phyloP scores from a whole-genome alignment of 2,888 invertebrate genomes.

The Schizaphis graminum region DNA sequence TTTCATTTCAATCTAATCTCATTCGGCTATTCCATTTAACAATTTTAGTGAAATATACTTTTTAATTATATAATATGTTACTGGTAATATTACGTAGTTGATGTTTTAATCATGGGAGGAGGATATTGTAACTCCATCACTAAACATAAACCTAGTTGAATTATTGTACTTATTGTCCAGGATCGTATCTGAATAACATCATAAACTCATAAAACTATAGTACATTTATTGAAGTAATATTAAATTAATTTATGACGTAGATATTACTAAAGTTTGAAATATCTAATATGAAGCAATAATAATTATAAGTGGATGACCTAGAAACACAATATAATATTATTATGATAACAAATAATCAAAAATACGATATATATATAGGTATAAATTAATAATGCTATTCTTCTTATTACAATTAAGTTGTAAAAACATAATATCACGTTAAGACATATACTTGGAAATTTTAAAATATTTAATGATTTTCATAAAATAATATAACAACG shows the following conservation, averaged over 20 bases:
- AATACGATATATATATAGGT: not conserved
- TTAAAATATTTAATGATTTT: not conserved
- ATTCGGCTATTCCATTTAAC: not conserved
- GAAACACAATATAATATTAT: not conserved
- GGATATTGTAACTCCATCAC: not conserved
- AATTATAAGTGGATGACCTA: not conserved
- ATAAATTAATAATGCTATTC: not conserved
- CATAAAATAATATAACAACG: not conserved
- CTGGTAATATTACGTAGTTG: not conserved
- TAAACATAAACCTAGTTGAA: not conserved
- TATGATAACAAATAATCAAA: not conserved
- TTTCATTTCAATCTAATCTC: not conserved
- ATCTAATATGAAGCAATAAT: not conserved
- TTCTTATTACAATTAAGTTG: not conserved
- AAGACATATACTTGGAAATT: not conserved
- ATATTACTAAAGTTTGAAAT: not conserved
- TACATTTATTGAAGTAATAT: not conserved
- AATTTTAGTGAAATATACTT: not conserved
- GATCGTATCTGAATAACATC: not conserved
- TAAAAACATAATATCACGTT: not conserved
- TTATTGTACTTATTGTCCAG: not conserved
- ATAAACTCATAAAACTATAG: not conserved
- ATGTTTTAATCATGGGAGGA: not conserved
- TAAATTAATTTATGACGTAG: not conserved
- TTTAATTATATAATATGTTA: not conserved